Evolutionary conservation across 2,113 vertebrate species (phyloP).

Genomic region (Eupsittula cactorum): DNA sequence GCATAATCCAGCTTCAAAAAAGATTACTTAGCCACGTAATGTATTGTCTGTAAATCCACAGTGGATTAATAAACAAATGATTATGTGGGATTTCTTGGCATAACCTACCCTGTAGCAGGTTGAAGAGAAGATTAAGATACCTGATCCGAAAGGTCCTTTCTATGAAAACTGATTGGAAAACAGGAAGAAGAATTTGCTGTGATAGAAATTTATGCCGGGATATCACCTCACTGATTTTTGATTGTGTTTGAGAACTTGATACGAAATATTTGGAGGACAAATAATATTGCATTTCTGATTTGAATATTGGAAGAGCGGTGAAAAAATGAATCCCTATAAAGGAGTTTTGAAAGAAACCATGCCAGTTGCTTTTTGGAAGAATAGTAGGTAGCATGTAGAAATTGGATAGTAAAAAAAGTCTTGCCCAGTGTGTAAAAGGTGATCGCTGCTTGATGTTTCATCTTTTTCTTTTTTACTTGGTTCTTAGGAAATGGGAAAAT

Average conservation of each 20-base stretch:
- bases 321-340: not conserved
- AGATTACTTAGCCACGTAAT: not conserved
- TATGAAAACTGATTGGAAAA: not conserved
- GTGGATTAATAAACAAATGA: conserved; percentile 7
- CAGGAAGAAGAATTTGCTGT: not conserved
- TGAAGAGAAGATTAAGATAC: not conserved
- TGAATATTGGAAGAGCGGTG: not conserved
- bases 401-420: not conserved
- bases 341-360: not conserved
- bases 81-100: not conserved
- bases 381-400: not conserved
- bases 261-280: not conserved
- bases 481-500: not conserved
- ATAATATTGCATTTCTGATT: not conserved
- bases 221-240: not conserved
- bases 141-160: not conserved
- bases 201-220: not conserved
- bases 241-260: not conserved
- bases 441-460: not conserved
- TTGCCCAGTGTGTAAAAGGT: not conserved
- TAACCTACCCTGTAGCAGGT: not conserved
- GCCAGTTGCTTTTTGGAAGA: not conserved
- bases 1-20: not conserved
- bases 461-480: not conserved
- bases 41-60: conserved; percentile 4